Base-by-base conservation (phyloP, 2,113 vertebrate species). In the Phrynosoma platyrhinos region DNA sequence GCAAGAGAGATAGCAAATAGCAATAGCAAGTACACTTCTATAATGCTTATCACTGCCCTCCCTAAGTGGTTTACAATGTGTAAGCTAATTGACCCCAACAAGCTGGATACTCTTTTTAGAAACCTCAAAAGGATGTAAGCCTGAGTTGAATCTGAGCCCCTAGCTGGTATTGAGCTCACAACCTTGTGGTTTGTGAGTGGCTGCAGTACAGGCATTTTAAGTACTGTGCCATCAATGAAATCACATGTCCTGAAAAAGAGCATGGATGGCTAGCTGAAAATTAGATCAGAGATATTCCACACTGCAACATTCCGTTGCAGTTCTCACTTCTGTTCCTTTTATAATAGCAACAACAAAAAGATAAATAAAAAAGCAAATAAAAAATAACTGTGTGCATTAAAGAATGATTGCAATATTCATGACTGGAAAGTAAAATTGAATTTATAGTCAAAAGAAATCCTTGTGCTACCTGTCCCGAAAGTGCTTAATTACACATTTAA, bases 391-490 rank as follows among this genome's bases (percentile, higher is more conserved):
- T 58, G 32, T 25, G 12, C n/a, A 75, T 58, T 58, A 58, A 58
- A 84, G 55, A 74, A 52, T 18, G 23, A 75, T 21, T 75, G 71
- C 69, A 84, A 18, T 75, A 27, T 75, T 84, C 52, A 62, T 75
- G 71, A 58, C 55, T 3, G 3, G n/a, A 71, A 74, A 55, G n/a
- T 23, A 23, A 55, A 83, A 83, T n/a, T n/a, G 68, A 84, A 55
- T 74, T 36, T 84, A 74, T 69, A n/a, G 64, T 69, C 66, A 69
- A 71, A 83, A 83, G 52, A 83, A 83, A 83, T 66, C 75, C 16
- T 86, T 66, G 62, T 47, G 2, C 47, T 78, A 68, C 16, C 40
- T 86, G 40, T 75, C 23, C n/a, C 69, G 18, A 58, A 75, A 84
- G 83, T 52, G 18, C 10, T 77, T 78, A 47, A 68, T 78, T 78